Percentiles rank a stretch among this genome's conserved stretches.
phyloP scores from a whole-genome alignment of 2,888 invertebrate species.

The Epistrophella euchroma region DNA sequence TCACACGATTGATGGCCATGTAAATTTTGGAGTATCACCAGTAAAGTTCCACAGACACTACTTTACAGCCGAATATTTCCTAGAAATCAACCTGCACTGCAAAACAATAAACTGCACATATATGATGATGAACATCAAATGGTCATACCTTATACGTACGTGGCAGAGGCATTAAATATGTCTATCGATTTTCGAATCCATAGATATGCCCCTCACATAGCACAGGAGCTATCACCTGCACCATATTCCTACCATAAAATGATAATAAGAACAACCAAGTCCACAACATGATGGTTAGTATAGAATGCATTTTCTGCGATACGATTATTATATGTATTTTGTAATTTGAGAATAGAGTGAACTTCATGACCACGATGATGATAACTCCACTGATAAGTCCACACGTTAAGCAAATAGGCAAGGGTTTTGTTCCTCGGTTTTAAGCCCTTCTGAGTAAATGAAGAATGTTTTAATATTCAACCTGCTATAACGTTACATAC shows the following conservation, averaged over 20 bases:
- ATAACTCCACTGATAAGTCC: conserved; percentile 28
- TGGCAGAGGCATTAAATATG: conserved; percentile 35
- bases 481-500: background rate
- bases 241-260: background rate
- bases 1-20: conserved; percentile 1
- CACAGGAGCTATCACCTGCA: background rate
- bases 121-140: conserved; percentile 24
- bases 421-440: background rate
- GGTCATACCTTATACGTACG: conserved; percentile 6
- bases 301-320: background rate
- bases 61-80: conserved; percentile 7
- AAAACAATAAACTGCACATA: conserved; percentile 6
- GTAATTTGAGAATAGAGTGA: conserved; percentile 37
- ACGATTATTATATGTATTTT: conserved; percentile 23
- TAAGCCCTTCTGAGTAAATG: background rate
- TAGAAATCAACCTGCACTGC: conserved; percentile 15
- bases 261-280: background rate
- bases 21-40: background rate
- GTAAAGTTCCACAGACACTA: background rate
- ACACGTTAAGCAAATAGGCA: conserved; percentile 18
- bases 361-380: conserved; percentile 40
- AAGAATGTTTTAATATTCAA: background rate
- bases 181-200: conserved; percentile 58
- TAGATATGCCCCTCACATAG: conserved; percentile 23
- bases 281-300: background rate